Base-by-base conservation (phyloP, 2,113 vertebrate genomes). In the Motacilla alba region DNA sequence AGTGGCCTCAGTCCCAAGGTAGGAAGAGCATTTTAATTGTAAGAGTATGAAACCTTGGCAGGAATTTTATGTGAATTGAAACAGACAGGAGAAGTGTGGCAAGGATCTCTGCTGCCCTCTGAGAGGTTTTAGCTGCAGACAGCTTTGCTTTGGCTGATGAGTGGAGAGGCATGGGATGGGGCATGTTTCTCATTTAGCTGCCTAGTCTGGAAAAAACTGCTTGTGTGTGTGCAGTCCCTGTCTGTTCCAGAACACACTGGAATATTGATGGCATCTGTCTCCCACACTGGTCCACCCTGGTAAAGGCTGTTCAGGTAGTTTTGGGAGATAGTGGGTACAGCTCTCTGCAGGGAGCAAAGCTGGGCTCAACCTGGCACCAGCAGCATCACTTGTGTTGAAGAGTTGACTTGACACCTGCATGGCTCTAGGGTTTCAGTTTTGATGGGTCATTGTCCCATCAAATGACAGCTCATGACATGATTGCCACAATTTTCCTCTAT, bases 51-150 rank as follows among this genome's bases (percentile, higher is more conserved):
- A 86, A 44, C 60, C 88, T 87, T 46, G 4, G 58, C 69, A 78
- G 66, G 39, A 58, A 64, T 70, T 95, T 87, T 39, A 58, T 53
- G 49, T 56, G 94, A 93, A 91, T 83, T 41, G 64, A 76, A 93
- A 70, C 60, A 81, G 88, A 75, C 83, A 80, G 52, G n/a, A 64
- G 37, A 95, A 94, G 80, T 20, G 74, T 92, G 83, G 76, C 60
- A 72, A 70, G 58, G 76, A 83, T 94, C 68, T 92, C 41, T 27
- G 8, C 55, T 87, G 85, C 59, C 72, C 78, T 95, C 52, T 37
- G 90, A 94, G 92, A 78, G 21, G 37, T 44, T 96, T 83, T 64
- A 83, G 31, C 52, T 94, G 76, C 56, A 90, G 69, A 74, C 47
- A 92, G 79, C 41, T 93, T 84, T 89, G 53, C 67, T 95, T 90